These are phyloP conservation scores for Chaetura pelagica DNA, from an alignment of 2,113 vertebrate species.

Conservation along the genomic window DNA sequence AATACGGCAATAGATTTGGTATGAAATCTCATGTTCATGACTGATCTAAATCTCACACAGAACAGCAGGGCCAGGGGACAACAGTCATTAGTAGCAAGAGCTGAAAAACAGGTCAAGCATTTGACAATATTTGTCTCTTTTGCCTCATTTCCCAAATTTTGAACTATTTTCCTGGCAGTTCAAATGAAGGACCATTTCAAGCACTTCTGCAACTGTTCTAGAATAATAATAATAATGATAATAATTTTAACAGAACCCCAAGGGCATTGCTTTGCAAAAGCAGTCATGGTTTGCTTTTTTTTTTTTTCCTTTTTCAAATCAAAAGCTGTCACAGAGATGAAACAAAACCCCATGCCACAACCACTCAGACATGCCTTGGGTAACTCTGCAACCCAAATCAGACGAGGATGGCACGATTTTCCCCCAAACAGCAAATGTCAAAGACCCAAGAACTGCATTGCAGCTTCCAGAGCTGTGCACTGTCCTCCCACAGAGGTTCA, in stretches of 20 bases:
- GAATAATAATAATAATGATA: conserved; percentile 4
- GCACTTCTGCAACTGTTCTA: conserved; percentile 27
- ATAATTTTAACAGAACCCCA: background rate
- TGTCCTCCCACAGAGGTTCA: background rate
- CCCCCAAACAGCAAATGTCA: background rate
- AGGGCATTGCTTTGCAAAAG: background rate
- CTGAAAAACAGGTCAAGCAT: conserved; percentile 27
- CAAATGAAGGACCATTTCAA: conserved; percentile 34
- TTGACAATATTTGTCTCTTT: conserved; percentile 24
- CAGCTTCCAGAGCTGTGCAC: background rate
- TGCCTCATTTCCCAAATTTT: conserved; percentile 14
- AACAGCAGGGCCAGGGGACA: background rate
- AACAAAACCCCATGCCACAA: background rate
- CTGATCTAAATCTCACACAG: conserved; percentile 15
- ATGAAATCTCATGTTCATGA: background rate
- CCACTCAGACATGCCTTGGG: background rate
- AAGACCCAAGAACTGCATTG: background rate
- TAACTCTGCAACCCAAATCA: background rate
- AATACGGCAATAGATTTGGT: conserved; percentile 1
- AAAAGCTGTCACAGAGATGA: background rate
- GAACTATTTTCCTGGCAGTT: conserved; percentile 30
- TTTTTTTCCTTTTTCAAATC: background rate
- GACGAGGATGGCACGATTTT: background rate
- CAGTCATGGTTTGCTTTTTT: background rate
- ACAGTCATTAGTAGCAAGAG: background rate